A percentile compares a stretch with the other conserved stretches of the same genome.
Conservation (phyloP, 2,888 invertebrate genomes). For the Brachycybe producta region DNA sequence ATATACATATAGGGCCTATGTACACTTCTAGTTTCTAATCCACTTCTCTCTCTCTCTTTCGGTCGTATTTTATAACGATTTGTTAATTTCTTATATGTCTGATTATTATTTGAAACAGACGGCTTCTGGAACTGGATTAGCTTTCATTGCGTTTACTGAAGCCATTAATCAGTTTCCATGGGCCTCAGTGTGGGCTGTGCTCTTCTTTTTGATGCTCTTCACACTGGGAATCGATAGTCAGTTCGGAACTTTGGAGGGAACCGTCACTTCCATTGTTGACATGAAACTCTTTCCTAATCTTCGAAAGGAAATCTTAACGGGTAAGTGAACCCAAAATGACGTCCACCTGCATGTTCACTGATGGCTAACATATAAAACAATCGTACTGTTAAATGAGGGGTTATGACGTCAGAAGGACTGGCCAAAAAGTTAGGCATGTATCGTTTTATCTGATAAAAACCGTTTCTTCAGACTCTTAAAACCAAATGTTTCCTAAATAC, state of each 20-base stretch:
- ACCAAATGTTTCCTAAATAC: too few relatives aligned
- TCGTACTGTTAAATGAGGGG: too few relatives aligned
- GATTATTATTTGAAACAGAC: slow-evolving; percentile 46
- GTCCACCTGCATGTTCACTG: too few relatives aligned
- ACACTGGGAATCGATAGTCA: slow-evolving; percentile 93
- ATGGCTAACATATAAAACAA: too few relatives aligned
- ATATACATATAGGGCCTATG: neutral
- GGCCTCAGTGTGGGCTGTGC: slow-evolving; percentile 85
- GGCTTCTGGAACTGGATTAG: slow-evolving; percentile 88
- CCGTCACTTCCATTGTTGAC: slow-evolving; percentile 88
- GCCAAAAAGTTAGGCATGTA: too few relatives aligned
- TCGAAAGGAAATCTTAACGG: slow-evolving; percentile 75
- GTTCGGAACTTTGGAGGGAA: slow-evolving; percentile 89
- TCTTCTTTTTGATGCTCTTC: slow-evolving; percentile 94
- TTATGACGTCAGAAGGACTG: too few relatives aligned
- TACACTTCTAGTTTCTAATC: neutral
- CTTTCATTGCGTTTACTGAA: slow-evolving; percentile 94
- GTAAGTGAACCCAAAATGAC: slow-evolving; percentile 35
- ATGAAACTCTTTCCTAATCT: slow-evolving; percentile 86
- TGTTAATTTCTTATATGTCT: neutral
- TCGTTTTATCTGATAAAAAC: too few relatives aligned
- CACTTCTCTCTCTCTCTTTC: neutral
- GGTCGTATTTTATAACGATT: neutral
- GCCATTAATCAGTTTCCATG: slow-evolving; percentile 96
- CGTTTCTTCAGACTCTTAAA: neutral